Conservation (phyloP, 2,888 invertebrate genomes). For the Eristalinus sepulchralis region DNA sequence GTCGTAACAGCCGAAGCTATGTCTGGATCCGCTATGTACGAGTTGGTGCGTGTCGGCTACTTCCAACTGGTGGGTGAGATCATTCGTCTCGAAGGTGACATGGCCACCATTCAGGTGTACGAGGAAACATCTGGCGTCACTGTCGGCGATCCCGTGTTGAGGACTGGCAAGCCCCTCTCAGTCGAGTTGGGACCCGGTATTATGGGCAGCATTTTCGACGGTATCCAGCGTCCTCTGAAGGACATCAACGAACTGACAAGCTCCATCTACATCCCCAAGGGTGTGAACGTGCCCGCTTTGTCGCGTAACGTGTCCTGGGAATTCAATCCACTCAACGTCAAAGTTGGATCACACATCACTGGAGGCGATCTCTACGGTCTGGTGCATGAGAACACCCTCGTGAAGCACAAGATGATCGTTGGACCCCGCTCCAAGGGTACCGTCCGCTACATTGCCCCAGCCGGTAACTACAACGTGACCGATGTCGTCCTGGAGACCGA, state of each 20-base stretch:
- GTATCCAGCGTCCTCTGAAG: slow-evolving; percentile 99
- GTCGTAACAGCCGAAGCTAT: slow-evolving; percentile 99
- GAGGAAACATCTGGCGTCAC: slow-evolving; percentile 99
- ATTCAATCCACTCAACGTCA: slow-evolving; percentile 91
- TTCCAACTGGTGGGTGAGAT: slow-evolving; percentile 99
- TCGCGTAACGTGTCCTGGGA: slow-evolving; percentile 93
- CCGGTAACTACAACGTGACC: slow-evolving; percentile 96
- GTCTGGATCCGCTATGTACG: slow-evolving; percentile 99
- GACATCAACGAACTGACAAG: slow-evolving; percentile 96
- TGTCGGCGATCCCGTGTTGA: slow-evolving; percentile 98
- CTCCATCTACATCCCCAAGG: slow-evolving; percentile 99
- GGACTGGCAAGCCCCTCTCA: slow-evolving; percentile 99
- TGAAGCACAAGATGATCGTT: slow-evolving; percentile 97
- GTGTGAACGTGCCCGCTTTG: slow-evolving; percentile 96
- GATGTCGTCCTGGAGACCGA: slow-evolving; percentile 99
- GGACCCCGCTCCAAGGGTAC: slow-evolving; percentile 98
- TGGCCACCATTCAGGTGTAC: slow-evolving; percentile 99
- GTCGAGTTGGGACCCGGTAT: slow-evolving; percentile 99
- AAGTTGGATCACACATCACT: slow-evolving; percentile 98
- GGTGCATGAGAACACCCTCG: slow-evolving; percentile 98
- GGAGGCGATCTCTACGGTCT: slow-evolving; percentile 98
- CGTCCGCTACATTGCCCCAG: slow-evolving; percentile 95
- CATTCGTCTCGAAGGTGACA: slow-evolving; percentile 99
- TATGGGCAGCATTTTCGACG: slow-evolving; percentile 99
- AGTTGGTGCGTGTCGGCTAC: slow-evolving; percentile 99